Evolutionary conservation across 2,113 vertebrate genomes (phyloP).

Genomic region (Xenus cinereus): DNA sequence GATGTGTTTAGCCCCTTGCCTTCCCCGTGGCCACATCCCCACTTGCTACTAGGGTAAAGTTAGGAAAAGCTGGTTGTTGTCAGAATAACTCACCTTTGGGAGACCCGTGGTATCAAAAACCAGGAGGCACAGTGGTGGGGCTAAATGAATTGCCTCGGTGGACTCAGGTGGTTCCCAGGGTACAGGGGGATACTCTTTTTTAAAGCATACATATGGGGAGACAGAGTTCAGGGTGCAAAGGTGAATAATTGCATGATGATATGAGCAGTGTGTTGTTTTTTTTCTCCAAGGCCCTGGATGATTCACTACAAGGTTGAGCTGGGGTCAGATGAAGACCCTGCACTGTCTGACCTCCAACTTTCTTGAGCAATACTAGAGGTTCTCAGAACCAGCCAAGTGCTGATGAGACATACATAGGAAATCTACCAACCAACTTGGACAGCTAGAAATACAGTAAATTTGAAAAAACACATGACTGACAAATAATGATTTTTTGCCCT

Average conservation of each 20-base stretch:
- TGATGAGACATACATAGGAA: background rate
- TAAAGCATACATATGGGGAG: background rate
- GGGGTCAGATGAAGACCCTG: background rate
- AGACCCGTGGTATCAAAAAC: background rate
- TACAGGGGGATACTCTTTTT: background rate
- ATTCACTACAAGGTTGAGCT: background rate
- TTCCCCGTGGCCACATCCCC: too few species aligned
- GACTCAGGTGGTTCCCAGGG: background rate
- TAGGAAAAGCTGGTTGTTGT: background rate
- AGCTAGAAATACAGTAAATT: background rate
- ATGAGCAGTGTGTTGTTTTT: background rate
- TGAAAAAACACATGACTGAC: background rate
- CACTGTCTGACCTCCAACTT: background rate
- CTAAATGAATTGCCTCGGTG: background rate
- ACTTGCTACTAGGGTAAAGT: background rate
- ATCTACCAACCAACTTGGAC: background rate
- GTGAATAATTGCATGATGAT: fast-evolving
- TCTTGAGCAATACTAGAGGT: background rate
- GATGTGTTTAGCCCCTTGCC: background rate
- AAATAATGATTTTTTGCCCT: background rate
- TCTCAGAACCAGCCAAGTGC: background rate
- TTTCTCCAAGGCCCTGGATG: background rate
- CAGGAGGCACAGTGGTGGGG: background rate
- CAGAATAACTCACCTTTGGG: background rate
- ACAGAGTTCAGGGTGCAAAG: background rate